Evolutionary conservation across 2,797 vertebrate genomes (phyloP), one percentile per base, ranked within the genome.

Genomic region (Gymnoscopelus braueri): DNA sequence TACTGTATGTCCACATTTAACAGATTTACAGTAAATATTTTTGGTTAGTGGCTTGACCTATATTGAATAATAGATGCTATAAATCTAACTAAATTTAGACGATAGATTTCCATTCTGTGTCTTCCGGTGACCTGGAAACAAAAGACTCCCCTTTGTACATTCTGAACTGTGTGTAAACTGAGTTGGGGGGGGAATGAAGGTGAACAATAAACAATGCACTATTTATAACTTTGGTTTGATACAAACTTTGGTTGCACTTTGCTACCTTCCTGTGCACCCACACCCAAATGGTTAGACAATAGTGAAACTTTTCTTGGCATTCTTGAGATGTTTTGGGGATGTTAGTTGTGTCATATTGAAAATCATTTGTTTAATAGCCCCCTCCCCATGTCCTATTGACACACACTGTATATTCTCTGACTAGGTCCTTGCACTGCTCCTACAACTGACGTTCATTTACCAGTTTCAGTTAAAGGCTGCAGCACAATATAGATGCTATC

Each of bases 121-220:
- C 69, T 88, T 91, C 84, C 90, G 86, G 84, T 77, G 82, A 83
- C 83, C 84, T 78, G 74, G 55, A 69, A 68, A 52, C 19, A 66
- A 15, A 72, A 70, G 67, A 61, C 63, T 67, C 72, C 71, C 75
- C 60, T 75, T 67, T 65, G 62, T 65, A 63, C 76, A 84, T 88
- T 88, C 68, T 79, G 72, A 69, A 49, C 79, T 71, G 57, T 58
- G 57, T 58, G 77, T 85, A 84, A 83, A 81, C 74, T 39, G 24
- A 71, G 65, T 68, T 47, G 61, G 64, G 58, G 65, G 19, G 64
- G 64, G 35, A 55, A 57, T 74, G 67, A 76, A 86, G 63, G 78
- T 76, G 84, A 84, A 94, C 92, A 91, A 94, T 92, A 87, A 88
- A 94, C 93, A 94, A 93, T 95, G 77, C 78, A 51, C 87, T 94